Conservation (phyloP, 2,888 invertebrate species). For the Agrochola lychnidis region DNA sequence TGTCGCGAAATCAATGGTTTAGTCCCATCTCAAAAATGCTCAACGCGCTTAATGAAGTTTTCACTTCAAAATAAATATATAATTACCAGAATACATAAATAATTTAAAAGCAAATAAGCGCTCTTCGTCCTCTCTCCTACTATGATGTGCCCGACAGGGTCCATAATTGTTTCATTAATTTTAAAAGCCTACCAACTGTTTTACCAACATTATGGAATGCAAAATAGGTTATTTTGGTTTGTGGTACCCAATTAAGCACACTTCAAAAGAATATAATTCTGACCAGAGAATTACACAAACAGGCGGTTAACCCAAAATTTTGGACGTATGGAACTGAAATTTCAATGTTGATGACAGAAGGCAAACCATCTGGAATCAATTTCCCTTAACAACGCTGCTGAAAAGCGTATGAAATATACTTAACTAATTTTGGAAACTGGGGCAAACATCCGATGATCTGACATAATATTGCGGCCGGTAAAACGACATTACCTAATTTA, state of each 20-base stretch:
- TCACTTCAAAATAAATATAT: no score
- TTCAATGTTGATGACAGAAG: conserved; percentile 1
- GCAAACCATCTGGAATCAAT: conserved; percentile 25
- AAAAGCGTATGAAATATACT: background rate
- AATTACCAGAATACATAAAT: no score
- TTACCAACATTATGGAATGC: no score
- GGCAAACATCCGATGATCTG: conserved; percentile 11
- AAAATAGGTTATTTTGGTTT: background rate
- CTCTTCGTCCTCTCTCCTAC: no score
- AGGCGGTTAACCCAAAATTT: background rate
- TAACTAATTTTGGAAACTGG: conserved; percentile 3
- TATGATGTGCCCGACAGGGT: no score
- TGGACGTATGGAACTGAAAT: background rate
- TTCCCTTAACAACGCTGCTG: background rate
- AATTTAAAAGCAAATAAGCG: no score
- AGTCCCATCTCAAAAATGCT: no score
- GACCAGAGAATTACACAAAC: background rate
- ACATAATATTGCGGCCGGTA: background rate
- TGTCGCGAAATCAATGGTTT: no score
- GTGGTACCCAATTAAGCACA: no score
- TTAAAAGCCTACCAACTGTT: no score
- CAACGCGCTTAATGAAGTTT: no score
- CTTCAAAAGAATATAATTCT: background rate
- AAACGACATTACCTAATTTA: background rate
- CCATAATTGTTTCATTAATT: no score